Conservation (phyloP, 2,113 vertebrate genomes). For the Acinonyx jubatus region DNA sequence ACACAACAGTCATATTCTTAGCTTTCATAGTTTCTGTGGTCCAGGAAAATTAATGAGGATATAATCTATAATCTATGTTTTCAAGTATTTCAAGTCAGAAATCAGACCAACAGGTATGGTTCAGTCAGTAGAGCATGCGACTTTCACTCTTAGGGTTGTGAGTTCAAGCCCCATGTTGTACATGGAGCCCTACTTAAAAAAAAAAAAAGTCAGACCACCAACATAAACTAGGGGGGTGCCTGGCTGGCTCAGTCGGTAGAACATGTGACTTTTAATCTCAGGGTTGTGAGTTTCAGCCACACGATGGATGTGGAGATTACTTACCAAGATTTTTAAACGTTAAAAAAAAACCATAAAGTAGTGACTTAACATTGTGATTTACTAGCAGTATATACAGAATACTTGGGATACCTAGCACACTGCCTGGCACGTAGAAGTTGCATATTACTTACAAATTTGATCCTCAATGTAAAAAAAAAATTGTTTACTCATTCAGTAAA, state of each 20-base stretch:
- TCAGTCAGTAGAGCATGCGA: not conserved
- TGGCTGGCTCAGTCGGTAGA: no score
- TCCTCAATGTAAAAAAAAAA: not conserved
- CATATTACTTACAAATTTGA: not conserved
- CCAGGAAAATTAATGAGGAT: not conserved
- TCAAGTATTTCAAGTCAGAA: not conserved
- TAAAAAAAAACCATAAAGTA: not conserved
- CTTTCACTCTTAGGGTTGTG: no score
- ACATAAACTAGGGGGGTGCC: no score
- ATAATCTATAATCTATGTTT: not conserved
- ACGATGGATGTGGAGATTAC: no score
- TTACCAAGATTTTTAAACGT: not conserved
- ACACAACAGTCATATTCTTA: not conserved
- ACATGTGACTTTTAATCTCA: no score
- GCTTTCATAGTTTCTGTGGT: not conserved
- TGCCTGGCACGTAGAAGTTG: not conserved
- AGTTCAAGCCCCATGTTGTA: no score
- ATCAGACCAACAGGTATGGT: not conserved
- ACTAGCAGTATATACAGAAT: not conserved
- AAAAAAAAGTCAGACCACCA: no score
- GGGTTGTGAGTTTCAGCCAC: no score
- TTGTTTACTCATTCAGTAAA: conserved; percentile 9
- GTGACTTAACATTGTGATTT: not conserved
- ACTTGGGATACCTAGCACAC: not conserved
- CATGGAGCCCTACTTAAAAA: no score